Evolutionary conservation across 2,113 vertebrate species (phyloP).

Genomic region (Drymodes brunneopygia): DNA sequence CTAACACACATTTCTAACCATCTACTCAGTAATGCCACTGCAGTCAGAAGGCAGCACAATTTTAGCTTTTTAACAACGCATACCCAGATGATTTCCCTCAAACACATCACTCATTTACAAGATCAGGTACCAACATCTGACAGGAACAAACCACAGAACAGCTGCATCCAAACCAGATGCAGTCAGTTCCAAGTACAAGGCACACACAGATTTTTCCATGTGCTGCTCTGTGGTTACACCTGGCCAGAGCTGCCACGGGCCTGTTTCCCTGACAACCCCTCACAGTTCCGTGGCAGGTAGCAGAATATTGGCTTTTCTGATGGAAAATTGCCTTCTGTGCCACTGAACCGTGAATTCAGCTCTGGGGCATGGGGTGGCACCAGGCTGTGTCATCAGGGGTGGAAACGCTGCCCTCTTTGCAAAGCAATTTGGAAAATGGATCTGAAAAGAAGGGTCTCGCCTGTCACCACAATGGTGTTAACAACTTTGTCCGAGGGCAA

Average conservation of each 20-base stretch:
- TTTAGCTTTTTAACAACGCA: not conserved
- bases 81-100: not conserved
- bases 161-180: not conserved
- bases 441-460: not conserved
- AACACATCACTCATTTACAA: not conserved
- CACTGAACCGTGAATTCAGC: not conserved
- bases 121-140: not conserved
- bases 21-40: not conserved
- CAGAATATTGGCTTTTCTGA: not conserved
- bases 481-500: not conserved
- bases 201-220: not conserved
- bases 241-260: not conserved
- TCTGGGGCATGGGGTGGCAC: not conserved
- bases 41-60: not conserved
- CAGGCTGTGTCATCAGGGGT: not conserved
- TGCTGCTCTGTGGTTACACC: not conserved
- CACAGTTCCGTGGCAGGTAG: not conserved
- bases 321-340: not conserved
- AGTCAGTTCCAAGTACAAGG: not conserved
- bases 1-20: not conserved
- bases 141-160: not conserved
- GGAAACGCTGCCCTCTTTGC: not conserved
- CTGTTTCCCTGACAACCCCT: slow-evolving; percentile 1
- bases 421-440: not conserved
- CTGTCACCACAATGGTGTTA: not conserved